phyloP scores from a whole-genome alignment of 2,888 invertebrate species.

The Caenorhabditis imperialis region DNA sequence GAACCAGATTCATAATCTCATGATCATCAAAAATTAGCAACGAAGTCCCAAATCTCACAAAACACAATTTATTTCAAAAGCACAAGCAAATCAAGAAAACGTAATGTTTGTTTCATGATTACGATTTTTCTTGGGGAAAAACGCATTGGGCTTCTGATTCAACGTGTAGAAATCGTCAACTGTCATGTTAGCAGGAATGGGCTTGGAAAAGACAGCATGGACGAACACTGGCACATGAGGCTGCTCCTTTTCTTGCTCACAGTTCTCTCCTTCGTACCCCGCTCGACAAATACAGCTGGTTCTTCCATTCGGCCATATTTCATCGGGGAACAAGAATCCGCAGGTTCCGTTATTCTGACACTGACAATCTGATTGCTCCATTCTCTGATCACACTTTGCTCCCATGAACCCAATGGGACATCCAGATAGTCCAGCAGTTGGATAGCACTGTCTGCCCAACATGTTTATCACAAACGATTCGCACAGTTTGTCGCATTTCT shows the following conservation, averaged over 20 bases:
- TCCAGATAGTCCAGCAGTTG: neutral
- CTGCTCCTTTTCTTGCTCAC: neutral
- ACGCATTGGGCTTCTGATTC: neutral
- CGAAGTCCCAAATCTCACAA: too few relatives aligned
- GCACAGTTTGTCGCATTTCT: neutral
- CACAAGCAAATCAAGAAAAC: too few relatives aligned
- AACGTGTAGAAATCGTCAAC: neutral
- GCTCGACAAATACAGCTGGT: neutral
- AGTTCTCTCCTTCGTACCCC: neutral
- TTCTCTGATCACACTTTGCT: neutral
- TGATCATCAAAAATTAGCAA: too few relatives aligned
- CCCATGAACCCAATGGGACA: neutral
- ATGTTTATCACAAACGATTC: neutral
- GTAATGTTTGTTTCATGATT: too few relatives aligned
- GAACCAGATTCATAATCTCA: too few relatives aligned
- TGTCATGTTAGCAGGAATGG: neutral
- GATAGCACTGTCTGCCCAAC: neutral
- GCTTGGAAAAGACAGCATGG: neutral
- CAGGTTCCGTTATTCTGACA: neutral
- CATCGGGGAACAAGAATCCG: neutral
- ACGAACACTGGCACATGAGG: neutral
- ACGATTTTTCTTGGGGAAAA: too few relatives aligned
- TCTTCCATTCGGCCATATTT: too few relatives aligned
- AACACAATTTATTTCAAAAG: too few relatives aligned
- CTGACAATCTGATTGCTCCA: neutral